Percentiles rank a stretch among this genome's conserved stretches.
Conservation (phyloP, 2,888 invertebrate species). For the Pristionchus fissidentatus region DNA sequence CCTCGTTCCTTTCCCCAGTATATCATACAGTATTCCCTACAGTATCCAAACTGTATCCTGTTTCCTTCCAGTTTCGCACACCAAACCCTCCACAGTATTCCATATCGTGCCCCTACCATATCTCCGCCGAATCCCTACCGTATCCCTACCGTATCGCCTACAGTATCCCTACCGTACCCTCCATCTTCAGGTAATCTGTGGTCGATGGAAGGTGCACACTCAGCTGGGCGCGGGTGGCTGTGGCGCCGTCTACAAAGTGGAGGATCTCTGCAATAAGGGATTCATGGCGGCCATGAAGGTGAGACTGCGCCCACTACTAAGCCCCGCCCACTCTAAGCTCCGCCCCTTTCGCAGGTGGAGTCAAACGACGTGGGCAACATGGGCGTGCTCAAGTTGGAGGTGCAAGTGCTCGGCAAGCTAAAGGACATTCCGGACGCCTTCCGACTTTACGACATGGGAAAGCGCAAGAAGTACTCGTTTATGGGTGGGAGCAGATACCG, state of each 20-base stretch:
- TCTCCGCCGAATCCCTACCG: background rate
- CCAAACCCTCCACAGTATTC: background rate
- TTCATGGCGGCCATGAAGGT: slow-evolving; percentile 35
- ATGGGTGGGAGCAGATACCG: slow-evolving; percentile 22
- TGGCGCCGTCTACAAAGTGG: slow-evolving; percentile 48
- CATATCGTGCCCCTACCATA: background rate
- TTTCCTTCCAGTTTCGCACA: background rate
- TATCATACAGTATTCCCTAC: too few species aligned
- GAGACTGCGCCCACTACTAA: background rate
- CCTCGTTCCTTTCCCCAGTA: too few species aligned
- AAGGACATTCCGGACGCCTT: slow-evolving; percentile 2
- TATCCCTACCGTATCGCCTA: background rate
- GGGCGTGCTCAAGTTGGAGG: slow-evolving; percentile 47
- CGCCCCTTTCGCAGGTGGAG: slow-evolving; percentile 16
- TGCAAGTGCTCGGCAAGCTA: slow-evolving; percentile 18
- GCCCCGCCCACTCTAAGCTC: background rate
- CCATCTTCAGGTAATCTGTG: slow-evolving; percentile 45
- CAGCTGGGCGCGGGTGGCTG: slow-evolving; percentile 42
- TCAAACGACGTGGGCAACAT: slow-evolving; percentile 36
- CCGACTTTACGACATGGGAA: slow-evolving; percentile 39
- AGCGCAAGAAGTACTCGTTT: slow-evolving; percentile 41
- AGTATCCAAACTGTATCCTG: too few species aligned
- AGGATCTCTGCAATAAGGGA: slow-evolving; percentile 30
- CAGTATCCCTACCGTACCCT: background rate
- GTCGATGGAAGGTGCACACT: slow-evolving; percentile 42